Base-by-base conservation (phyloP, 2,113 vertebrate genomes). In the Pangasianodon gigas region DNA sequence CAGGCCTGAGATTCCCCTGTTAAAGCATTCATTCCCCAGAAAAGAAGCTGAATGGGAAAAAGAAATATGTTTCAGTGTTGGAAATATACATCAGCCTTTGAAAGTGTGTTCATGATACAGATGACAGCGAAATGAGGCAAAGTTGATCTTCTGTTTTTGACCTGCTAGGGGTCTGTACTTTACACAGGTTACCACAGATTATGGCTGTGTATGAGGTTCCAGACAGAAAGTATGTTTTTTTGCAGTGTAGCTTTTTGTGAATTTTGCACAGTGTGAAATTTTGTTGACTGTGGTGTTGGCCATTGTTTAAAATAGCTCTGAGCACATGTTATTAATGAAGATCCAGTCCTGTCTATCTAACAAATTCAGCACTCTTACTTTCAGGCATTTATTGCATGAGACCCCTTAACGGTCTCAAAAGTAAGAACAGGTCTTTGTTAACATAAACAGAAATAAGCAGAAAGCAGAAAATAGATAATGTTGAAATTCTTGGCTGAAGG, bases 21-120 rank as follows among this genome's bases (percentile, higher is more conserved):
- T 92, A 80, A 91, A 81, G 80, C 54, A 91, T 90, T 86, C 92
- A 94, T 94, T 95, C 93, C 91, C 88, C 88, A 82, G 89, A 94
- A 91, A 86, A 90, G 71, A 62, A 75, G 84, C 88, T 94, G 90
- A 94, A 93, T 93, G 92, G 91, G 88, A 92, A 94, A 95, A 95
- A 92, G 94, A 95, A 95, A 95, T 94, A 93, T 95, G 94, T 95
- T 91, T 90, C 81, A 87, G 79, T 62, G 65, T 89, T 84, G 86
- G 67, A 88, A 94, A 88, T 93, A 93, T 93, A 93, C 51, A 60
- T 21, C 82, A 86, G 87, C 82, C 90, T 90, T 84, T 69, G 71
- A n/a, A 11, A 88, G 86, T 91, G 87, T 85, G 60, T 67, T 87
- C 54, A 52, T 88, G 54, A 24, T 48, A 82, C 84, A 85, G 32